phyloP scores from a whole-genome alignment of 2,888 invertebrate genomes.

The Plebejus anna region DNA sequence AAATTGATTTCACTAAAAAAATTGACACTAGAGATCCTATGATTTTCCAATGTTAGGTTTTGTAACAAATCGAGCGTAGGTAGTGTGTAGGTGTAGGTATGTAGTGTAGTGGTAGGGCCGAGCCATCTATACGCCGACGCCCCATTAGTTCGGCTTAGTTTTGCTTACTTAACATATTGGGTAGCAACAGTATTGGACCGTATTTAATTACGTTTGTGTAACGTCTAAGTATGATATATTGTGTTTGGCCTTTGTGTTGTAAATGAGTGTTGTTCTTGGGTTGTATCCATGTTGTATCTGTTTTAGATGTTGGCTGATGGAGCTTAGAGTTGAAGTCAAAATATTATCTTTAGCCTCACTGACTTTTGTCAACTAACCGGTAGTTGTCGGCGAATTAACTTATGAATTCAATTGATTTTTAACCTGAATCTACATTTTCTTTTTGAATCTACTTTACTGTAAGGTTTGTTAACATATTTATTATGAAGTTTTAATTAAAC shows the following conservation, averaged over 20 bases:
- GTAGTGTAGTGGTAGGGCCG: neutral
- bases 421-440: too few species aligned
- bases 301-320: neutral
- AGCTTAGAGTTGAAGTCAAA: neutral
- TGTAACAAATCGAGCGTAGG: neutral
- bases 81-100: neutral
- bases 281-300: neutral
- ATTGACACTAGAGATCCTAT: too few species aligned
- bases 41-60: neutral
- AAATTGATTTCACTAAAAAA: too few species aligned
- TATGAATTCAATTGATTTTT: too few species aligned
- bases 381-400: too few species aligned
- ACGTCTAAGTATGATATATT: constrained; percentile 27
- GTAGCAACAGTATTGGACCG: constrained; percentile 14
- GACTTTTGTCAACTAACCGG: too few species aligned
- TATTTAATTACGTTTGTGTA: constrained; percentile 28
- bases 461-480: too few species aligned
- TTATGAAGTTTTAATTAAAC: too few species aligned
- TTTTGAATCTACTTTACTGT: too few species aligned
- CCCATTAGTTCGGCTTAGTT: constrained; percentile 32
- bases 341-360: neutral
- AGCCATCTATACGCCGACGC: constrained; percentile 29
- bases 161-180: constrained; percentile 32
- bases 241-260: constrained; percentile 7
- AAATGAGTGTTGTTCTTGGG: constrained; percentile 9